Evolutionary conservation across 2,113 vertebrate species (phyloP), one percentile per base, ranked within the genome.

Genomic region (Baryphthengus martii): DNA sequence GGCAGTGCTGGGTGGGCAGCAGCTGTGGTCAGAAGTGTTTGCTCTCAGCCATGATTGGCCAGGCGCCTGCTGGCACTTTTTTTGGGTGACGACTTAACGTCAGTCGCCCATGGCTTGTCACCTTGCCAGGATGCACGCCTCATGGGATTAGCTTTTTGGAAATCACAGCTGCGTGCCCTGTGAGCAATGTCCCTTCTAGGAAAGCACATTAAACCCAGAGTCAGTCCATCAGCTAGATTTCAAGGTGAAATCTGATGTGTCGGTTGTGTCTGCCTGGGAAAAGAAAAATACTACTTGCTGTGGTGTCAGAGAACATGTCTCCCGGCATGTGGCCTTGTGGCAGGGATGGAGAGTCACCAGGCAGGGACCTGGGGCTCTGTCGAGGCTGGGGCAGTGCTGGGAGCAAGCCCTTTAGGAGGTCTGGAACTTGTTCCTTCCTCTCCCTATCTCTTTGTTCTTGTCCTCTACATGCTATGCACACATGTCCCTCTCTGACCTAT

Each of bases 141-240:
- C 19, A 5, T 1, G 73, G 75, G 68, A 90, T 74, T 86, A 92
- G 55, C 62, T 75, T 65, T 56, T 89, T 96, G 89, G 94, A 95
- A 94, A 91, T 35, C 0, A 0, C 94, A 95, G 84, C 77, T 70
- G 80, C 3, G n/a, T 94, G 89, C 91, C 89, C 95, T 93, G 44
- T 40, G 50, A 97, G 87, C 80, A 89, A 95, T 95, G 93, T 70
- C 81, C 81, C 85, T 97, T 96, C 93, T 89, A 91, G 89, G 91
- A 97, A 96, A 93, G 76, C 50, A 52, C 2, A 3, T 68, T 73
- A 89, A 91, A 58, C 53, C 66, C 1, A 4, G 31, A 91, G 62
- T 31, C 74, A 73, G 49, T 15, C 76, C 2, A 4, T 75, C 91
- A 95, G 81, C 44, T 79, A 49, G 73, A 68, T 85, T 89, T 87